These are phyloP conservation scores for Fragum fragum DNA, from an alignment of 2,888 invertebrate genomes.

Conservation along the genomic window DNA sequence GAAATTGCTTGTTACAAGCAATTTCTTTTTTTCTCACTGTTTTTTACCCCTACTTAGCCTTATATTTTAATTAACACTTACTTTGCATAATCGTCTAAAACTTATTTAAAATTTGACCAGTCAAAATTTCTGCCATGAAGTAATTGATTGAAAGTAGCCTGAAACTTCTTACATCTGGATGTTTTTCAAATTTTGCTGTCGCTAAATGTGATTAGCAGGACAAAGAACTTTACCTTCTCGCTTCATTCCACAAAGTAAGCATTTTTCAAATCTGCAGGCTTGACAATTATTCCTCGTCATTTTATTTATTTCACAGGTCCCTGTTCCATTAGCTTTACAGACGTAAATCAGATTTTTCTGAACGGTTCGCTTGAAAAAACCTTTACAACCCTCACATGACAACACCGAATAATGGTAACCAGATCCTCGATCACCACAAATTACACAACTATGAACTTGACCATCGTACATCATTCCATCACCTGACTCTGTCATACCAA, in stretches of 20 bases:
- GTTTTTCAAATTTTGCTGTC: too few relatives aligned
- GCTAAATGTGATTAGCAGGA: too few relatives aligned
- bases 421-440: conserved; percentile 85
- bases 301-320: conserved; percentile 85
- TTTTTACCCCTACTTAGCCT: too few relatives aligned
- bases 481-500: not conserved
- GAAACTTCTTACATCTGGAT: too few relatives aligned
- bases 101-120: too few relatives aligned
- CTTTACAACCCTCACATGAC: conserved; percentile 87
- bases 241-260: conserved; percentile 86
- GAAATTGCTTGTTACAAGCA: too few relatives aligned
- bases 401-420: conserved; percentile 86
- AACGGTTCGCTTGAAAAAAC: conserved; percentile 86
- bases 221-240: conserved; percentile 84
- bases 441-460: conserved; percentile 73
- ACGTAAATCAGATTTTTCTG: conserved; percentile 85
- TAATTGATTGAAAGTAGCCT: too few relatives aligned
- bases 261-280: conserved; percentile 85
- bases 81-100: too few relatives aligned
- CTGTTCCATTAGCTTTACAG: conserved; percentile 83
- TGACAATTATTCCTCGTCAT: conserved; percentile 86
- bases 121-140: too few relatives aligned
- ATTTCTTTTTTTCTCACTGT: too few relatives aligned
- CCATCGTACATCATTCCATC: not conserved
- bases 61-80: too few relatives aligned